phyloP scores from a whole-genome alignment of 2,113 vertebrate genomes.

The Diphyllodes magnificus region DNA sequence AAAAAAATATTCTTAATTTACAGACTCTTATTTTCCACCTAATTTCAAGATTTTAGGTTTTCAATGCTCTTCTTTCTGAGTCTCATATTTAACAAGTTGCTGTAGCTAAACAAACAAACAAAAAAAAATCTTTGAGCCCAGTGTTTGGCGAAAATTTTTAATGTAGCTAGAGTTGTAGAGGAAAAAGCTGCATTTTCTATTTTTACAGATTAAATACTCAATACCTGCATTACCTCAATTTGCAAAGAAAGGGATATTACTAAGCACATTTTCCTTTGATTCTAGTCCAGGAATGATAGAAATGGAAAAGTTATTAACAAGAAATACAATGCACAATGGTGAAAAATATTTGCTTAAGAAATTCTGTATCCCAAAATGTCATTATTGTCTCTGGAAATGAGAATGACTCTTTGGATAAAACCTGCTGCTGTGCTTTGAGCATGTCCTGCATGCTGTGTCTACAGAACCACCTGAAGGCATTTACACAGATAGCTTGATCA shows the following conservation, averaged over 20 bases:
- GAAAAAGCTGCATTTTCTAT: neutral
- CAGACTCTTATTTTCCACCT: neutral
- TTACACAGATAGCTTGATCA: neutral
- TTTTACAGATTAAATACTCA: neutral
- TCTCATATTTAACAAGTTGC: neutral
- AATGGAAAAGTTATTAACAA: neutral
- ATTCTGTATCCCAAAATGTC: neutral
- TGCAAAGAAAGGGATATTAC: neutral
- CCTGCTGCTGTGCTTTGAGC: neutral
- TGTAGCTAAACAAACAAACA: neutral
- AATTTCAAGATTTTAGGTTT: neutral
- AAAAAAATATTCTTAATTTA: neutral
- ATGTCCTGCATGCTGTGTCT: neutral
- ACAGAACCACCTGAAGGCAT: neutral
- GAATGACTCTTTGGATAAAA: neutral
- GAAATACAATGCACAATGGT: neutral
- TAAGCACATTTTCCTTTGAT: neutral
- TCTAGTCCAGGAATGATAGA: neutral
- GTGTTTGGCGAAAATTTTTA: neutral
- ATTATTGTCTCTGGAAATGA: constrained; percentile 10
- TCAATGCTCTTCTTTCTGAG: neutral
- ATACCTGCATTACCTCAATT: neutral
- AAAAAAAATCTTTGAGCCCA: neutral
- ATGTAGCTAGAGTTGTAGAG: neutral
- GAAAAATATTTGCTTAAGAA: constrained; percentile 37